A percentile compares a stretch with the other conserved stretches of the same genome.
Conservation (phyloP, 2,113 vertebrate genomes). For the Archilochus colubris region DNA sequence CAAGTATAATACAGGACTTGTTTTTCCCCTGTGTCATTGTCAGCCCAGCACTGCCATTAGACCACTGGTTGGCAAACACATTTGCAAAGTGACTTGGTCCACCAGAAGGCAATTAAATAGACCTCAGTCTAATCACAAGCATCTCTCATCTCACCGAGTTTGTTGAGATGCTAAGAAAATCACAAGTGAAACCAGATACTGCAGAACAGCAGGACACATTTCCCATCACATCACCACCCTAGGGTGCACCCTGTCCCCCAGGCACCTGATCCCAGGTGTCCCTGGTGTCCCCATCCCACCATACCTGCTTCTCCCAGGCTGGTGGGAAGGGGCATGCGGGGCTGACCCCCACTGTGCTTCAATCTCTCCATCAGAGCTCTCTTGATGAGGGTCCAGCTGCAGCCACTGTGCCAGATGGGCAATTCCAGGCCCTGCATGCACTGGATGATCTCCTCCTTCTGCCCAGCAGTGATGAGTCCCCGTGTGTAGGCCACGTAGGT, state of each 20-base stretch:
- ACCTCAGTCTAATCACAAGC: neutral
- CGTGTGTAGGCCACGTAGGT: conserved; percentile 76
- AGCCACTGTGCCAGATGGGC: conserved; percentile 78
- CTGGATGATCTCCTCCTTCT: conserved; percentile 79
- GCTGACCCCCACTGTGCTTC: conserved; percentile 78
- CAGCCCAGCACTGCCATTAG: neutral
- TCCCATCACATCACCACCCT: rapidly evolving
- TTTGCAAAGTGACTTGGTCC: neutral
- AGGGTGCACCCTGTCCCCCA: rapidly evolving
- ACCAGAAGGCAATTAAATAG: neutral
- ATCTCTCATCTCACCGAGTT: rapidly evolving
- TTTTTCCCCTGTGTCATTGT: neutral
- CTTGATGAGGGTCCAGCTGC: conserved; percentile 77
- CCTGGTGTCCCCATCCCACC: rapidly evolving
- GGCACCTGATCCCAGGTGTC: rapidly evolving
- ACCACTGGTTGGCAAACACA: neutral
- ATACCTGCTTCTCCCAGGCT: conserved; percentile 81
- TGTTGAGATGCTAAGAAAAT: neutral
- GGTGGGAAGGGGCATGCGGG: conserved; percentile 80
- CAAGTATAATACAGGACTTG: neutral
- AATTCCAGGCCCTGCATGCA: conserved; percentile 84
- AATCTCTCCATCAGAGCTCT: conserved; percentile 79
- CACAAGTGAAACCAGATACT: neutral
- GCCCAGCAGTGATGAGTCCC: conserved; percentile 60
- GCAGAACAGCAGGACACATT: neutral